Percentiles rank a stretch among this genome's conserved stretches.
Evolutionary conservation across 2,113 vertebrate species (phyloP).

Genomic region (Rhombomys opimus): DNA sequence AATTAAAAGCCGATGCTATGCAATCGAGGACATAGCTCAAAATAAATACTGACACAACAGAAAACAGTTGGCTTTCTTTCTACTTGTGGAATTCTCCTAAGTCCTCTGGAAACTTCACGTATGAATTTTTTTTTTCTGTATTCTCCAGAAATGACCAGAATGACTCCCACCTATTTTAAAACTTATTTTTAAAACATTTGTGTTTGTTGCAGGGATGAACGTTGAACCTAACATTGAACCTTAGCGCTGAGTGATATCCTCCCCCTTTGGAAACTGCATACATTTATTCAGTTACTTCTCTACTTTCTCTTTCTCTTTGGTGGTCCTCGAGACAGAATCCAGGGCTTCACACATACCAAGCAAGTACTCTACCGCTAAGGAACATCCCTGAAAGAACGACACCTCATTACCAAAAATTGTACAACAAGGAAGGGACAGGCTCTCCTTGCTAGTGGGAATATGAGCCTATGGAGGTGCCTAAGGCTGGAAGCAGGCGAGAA

Average conservation of each 20-base stretch:
- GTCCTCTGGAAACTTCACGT: neutral
- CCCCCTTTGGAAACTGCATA: neutral
- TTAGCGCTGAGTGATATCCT: neutral
- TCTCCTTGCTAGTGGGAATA: neutral
- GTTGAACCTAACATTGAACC: neutral
- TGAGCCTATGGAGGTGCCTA: neutral
- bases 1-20: conserved; percentile 70
- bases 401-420: neutral
- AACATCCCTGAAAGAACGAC: neutral
- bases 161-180: neutral
- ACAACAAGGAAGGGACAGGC: rapidly evolving
- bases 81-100: neutral
- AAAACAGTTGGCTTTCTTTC: conserved; percentile 13
- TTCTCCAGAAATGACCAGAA: conserved; percentile 21
- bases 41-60: conserved; percentile 65
- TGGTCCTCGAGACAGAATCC: neutral
- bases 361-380: neutral
- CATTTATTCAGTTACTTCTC: neutral
- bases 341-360: no score
- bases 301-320: neutral
- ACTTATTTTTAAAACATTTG: neutral
- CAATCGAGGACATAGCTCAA: conserved; percentile 40
- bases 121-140: conserved; percentile 46
- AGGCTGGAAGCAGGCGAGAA: neutral
- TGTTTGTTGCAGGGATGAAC: neutral